Percentiles rank a stretch among this genome's conserved stretches.
These are phyloP conservation scores for Hyperopisus bebe DNA, from an alignment of 2,113 vertebrate species.

Conservation along the genomic window DNA sequence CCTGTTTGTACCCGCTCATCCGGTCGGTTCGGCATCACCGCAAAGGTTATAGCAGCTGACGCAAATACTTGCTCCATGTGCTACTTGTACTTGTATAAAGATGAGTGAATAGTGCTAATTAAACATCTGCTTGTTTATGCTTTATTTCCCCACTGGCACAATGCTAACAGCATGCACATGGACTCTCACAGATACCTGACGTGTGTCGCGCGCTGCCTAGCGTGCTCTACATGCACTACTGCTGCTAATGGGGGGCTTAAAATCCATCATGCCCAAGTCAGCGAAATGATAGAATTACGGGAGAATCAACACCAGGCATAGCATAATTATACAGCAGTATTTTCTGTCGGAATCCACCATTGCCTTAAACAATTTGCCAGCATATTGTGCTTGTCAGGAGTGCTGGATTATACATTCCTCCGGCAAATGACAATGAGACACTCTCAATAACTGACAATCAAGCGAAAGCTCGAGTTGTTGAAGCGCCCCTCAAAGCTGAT, in stretches of 20 bases:
- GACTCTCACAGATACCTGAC: background rate
- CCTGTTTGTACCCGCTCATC: background rate
- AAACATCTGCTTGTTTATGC: conserved; percentile 14
- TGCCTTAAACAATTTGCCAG: background rate
- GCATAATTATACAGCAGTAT: background rate
- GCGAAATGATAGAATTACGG: background rate
- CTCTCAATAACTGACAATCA: conserved; percentile 16
- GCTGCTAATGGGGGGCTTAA: background rate
- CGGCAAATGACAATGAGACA: background rate
- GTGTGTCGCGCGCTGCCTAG: conserved; percentile 1
- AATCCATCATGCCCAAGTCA: background rate
- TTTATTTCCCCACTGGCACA: background rate
- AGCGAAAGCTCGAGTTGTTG: background rate
- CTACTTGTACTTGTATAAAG: conserved; percentile 1
- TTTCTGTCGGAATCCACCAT: background rate
- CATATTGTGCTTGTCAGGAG: conserved; percentile 4
- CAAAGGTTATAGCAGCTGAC: background rate
- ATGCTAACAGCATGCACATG: background rate
- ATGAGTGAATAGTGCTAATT: conserved; percentile 3
- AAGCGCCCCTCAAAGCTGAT: background rate
- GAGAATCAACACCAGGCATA: background rate
- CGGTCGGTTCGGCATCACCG: background rate
- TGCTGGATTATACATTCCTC: conserved; percentile 1
- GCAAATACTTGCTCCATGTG: background rate
- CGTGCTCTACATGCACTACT: background rate